Conservation (phyloP, 2,797 vertebrate genomes). For the Pseudomugil tenellus region DNA sequence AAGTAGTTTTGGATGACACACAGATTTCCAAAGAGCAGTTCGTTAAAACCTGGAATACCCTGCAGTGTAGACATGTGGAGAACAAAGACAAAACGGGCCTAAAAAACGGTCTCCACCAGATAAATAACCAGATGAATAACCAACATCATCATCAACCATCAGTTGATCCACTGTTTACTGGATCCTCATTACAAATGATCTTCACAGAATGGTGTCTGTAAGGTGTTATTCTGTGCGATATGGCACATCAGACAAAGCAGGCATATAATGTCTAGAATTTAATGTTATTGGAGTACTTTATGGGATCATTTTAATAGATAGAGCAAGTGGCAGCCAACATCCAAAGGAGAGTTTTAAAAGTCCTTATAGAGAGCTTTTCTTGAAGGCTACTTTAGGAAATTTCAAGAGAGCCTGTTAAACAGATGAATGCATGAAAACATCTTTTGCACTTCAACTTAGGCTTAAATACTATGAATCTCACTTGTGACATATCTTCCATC, state of each 20-base stretch:
- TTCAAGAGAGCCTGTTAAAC: neutral
- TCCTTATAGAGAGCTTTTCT: neutral
- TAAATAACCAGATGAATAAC: neutral
- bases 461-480: conserved; percentile 12
- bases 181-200: neutral
- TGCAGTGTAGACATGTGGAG: neutral
- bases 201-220: neutral
- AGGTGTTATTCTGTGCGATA: neutral
- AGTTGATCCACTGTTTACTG: neutral
- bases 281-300: neutral
- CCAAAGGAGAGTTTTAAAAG: neutral
- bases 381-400: neutral
- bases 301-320: neutral
- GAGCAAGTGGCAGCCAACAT: neutral
- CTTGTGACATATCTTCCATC: conserved; percentile 24
- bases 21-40: neutral
- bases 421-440: neutral
- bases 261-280: neutral
- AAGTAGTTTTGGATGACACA: neutral
- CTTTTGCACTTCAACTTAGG: conserved; percentile 4
- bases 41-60: neutral
- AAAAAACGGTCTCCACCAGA: neutral
- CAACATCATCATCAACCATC: neutral
- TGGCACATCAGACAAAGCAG: neutral
- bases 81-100: neutral